Percentiles rank a stretch among this genome's conserved stretches.
phyloP scores from a whole-genome alignment of 2,888 invertebrate genomes.

The Harmothoe impar region DNA sequence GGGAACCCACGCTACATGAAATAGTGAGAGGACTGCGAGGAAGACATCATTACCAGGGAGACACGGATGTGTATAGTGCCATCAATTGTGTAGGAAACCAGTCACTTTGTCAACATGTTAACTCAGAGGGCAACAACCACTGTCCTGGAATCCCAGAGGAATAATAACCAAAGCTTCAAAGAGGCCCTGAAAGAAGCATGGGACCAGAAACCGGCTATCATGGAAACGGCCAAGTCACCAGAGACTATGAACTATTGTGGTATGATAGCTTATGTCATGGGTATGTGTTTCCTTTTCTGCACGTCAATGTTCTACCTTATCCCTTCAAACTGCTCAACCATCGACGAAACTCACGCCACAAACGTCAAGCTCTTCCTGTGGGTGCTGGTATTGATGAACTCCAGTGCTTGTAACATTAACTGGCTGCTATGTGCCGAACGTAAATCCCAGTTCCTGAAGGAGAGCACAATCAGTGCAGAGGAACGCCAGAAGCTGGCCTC shows the following conservation, averaged over 20 bases:
- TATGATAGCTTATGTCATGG: neutral
- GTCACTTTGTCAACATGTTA: neutral
- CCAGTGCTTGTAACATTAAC: neutral
- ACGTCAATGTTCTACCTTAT: constrained; percentile 22
- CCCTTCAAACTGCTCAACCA: neutral
- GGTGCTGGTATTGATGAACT: neutral
- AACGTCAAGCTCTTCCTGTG: neutral
- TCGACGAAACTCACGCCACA: neutral
- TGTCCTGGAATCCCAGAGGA: neutral
- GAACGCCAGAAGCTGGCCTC: neutral
- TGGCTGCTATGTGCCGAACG: constrained; percentile 1
- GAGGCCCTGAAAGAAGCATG: constrained; percentile 21
- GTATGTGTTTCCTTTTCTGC: neutral
- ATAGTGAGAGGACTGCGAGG: neutral
- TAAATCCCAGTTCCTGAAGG: constrained; percentile 17
- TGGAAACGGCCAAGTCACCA: neutral
- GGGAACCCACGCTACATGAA: neutral
- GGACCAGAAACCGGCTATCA: neutral
- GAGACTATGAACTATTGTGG: constrained; percentile 7
- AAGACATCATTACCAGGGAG: neutral
- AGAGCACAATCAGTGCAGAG: neutral
- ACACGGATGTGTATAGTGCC: neutral
- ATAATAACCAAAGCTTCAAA: neutral
- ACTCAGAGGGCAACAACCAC: neutral
- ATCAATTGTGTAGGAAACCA: neutral